A percentile compares a stretch with the other conserved stretches of the same genome.
Evolutionary conservation across 1,140 invertebrate species (phyloP).

Genomic region (Drosophila subpulchrella): DNA sequence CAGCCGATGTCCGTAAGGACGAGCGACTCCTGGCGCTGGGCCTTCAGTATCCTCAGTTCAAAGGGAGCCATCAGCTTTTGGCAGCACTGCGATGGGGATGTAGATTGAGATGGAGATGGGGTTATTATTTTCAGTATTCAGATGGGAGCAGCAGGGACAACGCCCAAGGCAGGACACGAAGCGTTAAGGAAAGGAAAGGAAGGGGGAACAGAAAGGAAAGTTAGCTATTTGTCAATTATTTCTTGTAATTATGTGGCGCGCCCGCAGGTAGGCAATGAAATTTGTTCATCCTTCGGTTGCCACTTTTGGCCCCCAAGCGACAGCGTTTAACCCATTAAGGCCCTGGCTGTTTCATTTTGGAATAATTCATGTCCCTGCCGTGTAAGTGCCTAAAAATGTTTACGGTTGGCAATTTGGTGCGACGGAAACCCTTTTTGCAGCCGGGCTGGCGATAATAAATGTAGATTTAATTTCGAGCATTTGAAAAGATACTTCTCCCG

Average conservation of each 20-base stretch:
- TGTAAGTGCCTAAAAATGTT: constrained; percentile 38
- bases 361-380: constrained; percentile 17
- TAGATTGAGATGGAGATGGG: neutral
- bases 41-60: constrained; percentile 60
- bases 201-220: constrained; percentile 11
- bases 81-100: constrained; percentile 64
- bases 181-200: neutral
- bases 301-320: constrained; percentile 29
- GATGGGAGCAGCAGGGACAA: constrained; percentile 19
- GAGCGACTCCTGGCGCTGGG: constrained; percentile 84
- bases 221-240: constrained; percentile 50
- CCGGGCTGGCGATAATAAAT: constrained; percentile 25
- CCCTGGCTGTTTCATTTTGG: constrained; percentile 16
- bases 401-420: constrained; percentile 33
- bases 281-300: constrained; percentile 29
- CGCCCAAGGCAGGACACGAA: constrained; percentile 22
- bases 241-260: constrained; percentile 44
- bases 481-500: constrained; percentile 27
- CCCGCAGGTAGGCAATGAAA: constrained; percentile 46
- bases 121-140: neutral
- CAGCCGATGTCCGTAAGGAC: constrained; percentile 91
- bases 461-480: constrained; percentile 33
- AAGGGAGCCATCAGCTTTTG: constrained; percentile 60
- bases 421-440: constrained; percentile 6
- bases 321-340: constrained; percentile 31